phyloP scores from a whole-genome alignment of 2,888 invertebrate species.

The Operophtera brumata region DNA sequence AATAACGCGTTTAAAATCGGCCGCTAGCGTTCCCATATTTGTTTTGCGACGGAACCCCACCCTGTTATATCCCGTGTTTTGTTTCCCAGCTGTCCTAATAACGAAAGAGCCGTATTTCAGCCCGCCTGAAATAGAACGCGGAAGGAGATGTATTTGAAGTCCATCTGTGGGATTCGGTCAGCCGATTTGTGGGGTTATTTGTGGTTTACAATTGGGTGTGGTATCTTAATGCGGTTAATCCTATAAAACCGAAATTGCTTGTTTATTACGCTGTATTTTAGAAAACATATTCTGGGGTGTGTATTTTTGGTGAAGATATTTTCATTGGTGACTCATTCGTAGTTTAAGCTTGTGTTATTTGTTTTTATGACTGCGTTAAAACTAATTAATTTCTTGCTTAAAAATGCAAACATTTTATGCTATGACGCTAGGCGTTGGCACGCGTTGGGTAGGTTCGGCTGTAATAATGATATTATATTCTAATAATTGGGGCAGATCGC shows the following conservation, averaged over 20 bases:
- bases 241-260: constrained; percentile 11
- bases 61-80: constrained; percentile 35
- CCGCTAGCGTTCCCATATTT: neutral
- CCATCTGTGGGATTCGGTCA: constrained; percentile 22
- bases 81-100: constrained; percentile 47
- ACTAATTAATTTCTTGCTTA: neutral
- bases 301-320: neutral
- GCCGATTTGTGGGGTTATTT: constrained; percentile 22
- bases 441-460: too few species aligned
- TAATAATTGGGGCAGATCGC: too few species aligned
- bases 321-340: constrained; percentile 5
- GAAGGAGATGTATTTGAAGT: constrained; percentile 35
- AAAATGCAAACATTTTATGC: too few species aligned
- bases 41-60: constrained; percentile 13
- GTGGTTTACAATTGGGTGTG: constrained; percentile 15
- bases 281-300: constrained; percentile 10
- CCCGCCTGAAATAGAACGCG: constrained; percentile 41
- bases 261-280: constrained; percentile 13
- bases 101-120: constrained; percentile 35
- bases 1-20: too few species aligned
- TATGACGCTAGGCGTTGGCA: too few species aligned
- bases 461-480: too few species aligned
- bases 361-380: neutral
- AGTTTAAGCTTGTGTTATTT: neutral
- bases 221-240: constrained; percentile 18